Evolutionary conservation across 2,113 vertebrate genomes (phyloP).

Genomic region (Colistium nudipinnis): DNA sequence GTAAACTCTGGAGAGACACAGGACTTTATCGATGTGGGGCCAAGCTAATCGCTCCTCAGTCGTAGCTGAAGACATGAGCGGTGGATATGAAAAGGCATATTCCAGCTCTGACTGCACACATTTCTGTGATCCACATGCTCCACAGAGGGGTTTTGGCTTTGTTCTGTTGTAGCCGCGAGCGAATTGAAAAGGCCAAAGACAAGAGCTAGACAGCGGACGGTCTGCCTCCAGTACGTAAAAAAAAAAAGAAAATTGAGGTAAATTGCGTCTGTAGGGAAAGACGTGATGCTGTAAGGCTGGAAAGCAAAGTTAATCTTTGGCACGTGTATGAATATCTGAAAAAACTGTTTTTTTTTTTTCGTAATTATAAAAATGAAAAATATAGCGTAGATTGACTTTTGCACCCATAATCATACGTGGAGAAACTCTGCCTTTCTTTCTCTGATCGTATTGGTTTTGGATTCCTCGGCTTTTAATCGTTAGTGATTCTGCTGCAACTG

Average conservation of each 20-base stretch:
- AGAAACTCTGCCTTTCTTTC: not conserved
- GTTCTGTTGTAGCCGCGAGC: conserved; percentile 19
- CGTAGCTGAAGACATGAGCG: conserved; percentile 28
- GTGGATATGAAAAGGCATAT: conserved; percentile 37
- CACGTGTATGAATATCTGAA: not conserved
- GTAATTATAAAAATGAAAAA: not conserved
- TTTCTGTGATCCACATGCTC: conserved; percentile 51
- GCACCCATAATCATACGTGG: not conserved
- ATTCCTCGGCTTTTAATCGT: not conserved
- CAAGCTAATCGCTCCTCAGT: conserved; percentile 50
- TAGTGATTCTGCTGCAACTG: not conserved
- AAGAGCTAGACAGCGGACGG: not conserved
- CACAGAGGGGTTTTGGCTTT: conserved; percentile 16
- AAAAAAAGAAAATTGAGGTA: not conserved
- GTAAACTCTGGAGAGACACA: conserved; percentile 38
- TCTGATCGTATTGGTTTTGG: not conserved
- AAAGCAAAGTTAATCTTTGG: not conserved
- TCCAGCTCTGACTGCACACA: conserved; percentile 45
- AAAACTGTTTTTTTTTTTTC: too few relatives aligned
- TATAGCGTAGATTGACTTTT: not conserved
- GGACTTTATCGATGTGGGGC: conserved; percentile 35
- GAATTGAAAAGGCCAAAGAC: conserved; percentile 21
- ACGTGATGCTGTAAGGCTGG: not conserved
- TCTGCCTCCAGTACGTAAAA: not conserved
- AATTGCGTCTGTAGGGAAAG: not conserved